phyloP scores from a whole-genome alignment of 1,140 invertebrate species.

The Musca domestica region DNA sequence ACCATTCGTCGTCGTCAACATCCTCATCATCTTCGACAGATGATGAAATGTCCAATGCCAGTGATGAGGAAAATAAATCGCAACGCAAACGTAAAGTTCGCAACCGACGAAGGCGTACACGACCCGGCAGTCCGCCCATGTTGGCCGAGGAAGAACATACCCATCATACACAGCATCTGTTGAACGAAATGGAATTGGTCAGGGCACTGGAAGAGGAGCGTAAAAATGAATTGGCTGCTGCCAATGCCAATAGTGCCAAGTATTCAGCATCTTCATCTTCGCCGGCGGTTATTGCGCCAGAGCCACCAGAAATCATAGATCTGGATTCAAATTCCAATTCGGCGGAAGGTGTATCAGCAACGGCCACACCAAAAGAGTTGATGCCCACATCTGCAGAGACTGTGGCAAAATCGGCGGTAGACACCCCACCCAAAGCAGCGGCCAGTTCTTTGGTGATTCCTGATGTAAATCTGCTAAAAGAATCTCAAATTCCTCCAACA shows the following conservation, averaged over 20 bases:
- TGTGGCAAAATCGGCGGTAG: neutral
- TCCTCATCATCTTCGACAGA: conserved; percentile 4
- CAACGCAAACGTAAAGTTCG: conserved; percentile 32
- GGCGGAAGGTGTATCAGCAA: conserved; percentile 17
- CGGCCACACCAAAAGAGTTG: no score
- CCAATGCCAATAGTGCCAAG: conserved; percentile 45
- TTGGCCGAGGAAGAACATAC: conserved; percentile 43
- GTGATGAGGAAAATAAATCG: conserved; percentile 30
- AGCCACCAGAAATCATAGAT: conserved; percentile 50
- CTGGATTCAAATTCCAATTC: conserved; percentile 50
- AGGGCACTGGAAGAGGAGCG: conserved; percentile 44
- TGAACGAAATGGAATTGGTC: conserved; percentile 47
- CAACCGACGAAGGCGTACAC: conserved; percentile 29
- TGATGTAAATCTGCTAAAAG: neutral
- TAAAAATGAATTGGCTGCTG: conserved; percentile 47
- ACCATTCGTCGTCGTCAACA: no score
- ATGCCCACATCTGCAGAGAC: neutral
- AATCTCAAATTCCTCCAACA: neutral
- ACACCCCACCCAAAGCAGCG: neutral
- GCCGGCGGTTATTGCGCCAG: conserved; percentile 42
- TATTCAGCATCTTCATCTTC: conserved; percentile 42
- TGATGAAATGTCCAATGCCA: conserved; percentile 24
- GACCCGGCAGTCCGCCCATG: conserved; percentile 22
- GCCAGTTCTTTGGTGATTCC: no score
- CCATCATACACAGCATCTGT: conserved; percentile 47